These are phyloP conservation scores for Formicarius rufipectus DNA, from an alignment of 2,113 vertebrate genomes.

Conservation along the genomic window DNA sequence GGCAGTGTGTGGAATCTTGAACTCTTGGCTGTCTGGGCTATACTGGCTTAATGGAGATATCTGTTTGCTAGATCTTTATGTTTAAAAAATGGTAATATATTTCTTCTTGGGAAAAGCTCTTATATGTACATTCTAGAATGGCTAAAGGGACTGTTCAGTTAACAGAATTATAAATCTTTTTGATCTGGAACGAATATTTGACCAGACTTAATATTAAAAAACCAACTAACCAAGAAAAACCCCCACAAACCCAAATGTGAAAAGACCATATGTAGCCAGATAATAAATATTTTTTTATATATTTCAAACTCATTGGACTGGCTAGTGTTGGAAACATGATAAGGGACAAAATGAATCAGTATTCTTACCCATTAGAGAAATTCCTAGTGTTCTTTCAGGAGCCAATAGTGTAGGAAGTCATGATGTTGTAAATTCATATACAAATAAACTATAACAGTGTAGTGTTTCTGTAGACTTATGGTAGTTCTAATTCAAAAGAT, in stretches of 20 bases:
- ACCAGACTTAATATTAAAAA: not conserved
- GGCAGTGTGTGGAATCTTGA: not conserved
- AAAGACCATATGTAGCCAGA: not conserved
- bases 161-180: not conserved
- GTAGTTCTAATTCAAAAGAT: not conserved
- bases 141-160: not conserved
- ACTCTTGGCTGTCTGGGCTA: not conserved
- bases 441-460: not conserved
- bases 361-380: not conserved
- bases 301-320: not conserved
- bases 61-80: not conserved
- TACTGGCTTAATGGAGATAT: not conserved
- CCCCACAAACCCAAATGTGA: too few relatives aligned
- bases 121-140: not conserved
- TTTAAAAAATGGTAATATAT: not conserved
- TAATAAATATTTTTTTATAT: not conserved
- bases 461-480: not conserved
- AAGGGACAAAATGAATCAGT: not conserved
- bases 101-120: not conserved
- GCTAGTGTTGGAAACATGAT: not conserved
- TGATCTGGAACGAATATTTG: not conserved
- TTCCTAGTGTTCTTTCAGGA: not conserved
- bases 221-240: accelerated
- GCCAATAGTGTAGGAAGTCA: not conserved
- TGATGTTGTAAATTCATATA: not conserved